Percentiles rank a stretch among this genome's conserved stretches.
Evolutionary conservation across 2,113 vertebrate species (phyloP).

Genomic region (Clinocottus analis): DNA sequence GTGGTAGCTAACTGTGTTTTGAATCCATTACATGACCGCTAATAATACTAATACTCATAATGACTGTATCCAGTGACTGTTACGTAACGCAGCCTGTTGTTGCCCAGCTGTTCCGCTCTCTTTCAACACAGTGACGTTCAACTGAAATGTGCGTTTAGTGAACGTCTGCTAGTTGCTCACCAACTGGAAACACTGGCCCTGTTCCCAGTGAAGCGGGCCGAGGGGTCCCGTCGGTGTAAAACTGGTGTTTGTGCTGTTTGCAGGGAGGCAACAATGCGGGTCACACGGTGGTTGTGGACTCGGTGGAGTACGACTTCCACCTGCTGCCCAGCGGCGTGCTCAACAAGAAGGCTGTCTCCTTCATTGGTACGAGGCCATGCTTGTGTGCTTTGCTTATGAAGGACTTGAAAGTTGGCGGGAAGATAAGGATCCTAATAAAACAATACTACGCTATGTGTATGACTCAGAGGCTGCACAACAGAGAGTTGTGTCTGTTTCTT

Average conservation of each 20-base stretch:
- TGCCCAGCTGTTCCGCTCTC: not conserved
- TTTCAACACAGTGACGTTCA: not conserved
- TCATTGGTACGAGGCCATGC: conserved; percentile 78
- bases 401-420: not conserved
- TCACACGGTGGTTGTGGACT: conserved; percentile 86
- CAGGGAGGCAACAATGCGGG: conserved; percentile 89
- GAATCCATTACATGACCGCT: not conserved
- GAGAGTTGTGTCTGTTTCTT: not conserved
- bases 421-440: not conserved
- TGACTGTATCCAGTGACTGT: not conserved
- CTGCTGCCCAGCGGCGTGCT: conserved; percentile 87
- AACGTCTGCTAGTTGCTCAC: not conserved
- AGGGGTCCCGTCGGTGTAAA: not conserved
- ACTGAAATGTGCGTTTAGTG: not conserved
- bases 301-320: conserved; percentile 86
- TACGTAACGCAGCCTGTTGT: not conserved
- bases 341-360: conserved; percentile 85
- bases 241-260: conserved; percentile 19
- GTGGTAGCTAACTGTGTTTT: not conserved
- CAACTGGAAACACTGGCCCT: not conserved
- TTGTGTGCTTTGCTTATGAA: not conserved
- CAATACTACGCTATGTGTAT: not conserved
- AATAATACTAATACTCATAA: not conserved
- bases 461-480: not conserved
- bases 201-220: not conserved